Conservation (phyloP, 2,113 vertebrate genomes). For the Micronycteris hirsuta region DNA sequence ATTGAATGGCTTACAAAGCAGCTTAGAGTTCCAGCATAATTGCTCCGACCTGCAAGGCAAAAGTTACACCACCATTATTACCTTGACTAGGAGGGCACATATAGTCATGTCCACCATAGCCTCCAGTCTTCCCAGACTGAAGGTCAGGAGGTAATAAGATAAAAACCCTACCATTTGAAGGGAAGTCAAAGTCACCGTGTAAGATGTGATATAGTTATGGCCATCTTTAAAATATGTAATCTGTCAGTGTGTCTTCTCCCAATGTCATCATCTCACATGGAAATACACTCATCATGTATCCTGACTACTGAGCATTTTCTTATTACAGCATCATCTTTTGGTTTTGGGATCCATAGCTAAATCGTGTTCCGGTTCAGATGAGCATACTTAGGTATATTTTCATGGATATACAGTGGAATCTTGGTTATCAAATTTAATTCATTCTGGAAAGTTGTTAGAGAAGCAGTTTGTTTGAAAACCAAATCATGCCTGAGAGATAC, state of each 20-base stretch:
- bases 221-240: background rate
- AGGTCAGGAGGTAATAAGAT: background rate
- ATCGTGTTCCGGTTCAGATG: background rate
- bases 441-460: too few species aligned
- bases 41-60: background rate
- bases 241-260: background rate
- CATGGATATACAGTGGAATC: background rate
- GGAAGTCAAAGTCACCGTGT: background rate
- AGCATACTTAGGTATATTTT: background rate
- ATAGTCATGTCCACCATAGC: background rate
- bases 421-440: too few species aligned
- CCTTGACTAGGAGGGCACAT: background rate
- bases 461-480: too few species aligned
- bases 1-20: background rate
- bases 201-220: background rate
- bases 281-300: background rate
- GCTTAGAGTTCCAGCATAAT: background rate
- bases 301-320: background rate
- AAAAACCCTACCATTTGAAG: background rate
- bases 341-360: background rate
- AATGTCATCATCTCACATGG: background rate
- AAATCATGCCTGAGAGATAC: too few species aligned
- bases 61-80: background rate
- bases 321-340: background rate
- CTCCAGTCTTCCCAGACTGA: background rate